Conservation (phyloP, 2,797 vertebrate species). For the Nannoperca obscura region DNA sequence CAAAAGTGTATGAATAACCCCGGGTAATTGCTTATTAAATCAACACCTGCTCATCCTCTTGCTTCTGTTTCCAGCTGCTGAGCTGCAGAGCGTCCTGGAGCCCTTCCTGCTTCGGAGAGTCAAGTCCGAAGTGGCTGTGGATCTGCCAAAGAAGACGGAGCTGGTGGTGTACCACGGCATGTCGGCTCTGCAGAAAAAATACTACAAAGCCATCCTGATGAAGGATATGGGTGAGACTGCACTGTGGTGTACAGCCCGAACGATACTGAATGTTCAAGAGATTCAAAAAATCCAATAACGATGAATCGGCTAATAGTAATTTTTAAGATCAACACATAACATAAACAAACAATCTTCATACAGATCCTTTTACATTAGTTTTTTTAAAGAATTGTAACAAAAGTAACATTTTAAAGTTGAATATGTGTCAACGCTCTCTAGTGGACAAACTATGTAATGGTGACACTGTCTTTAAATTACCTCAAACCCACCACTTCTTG, state of each 20-base stretch:
- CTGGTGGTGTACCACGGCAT: constrained; percentile 94
- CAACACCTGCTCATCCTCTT: not conserved
- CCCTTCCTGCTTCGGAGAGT: constrained; percentile 93
- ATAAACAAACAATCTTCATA: not conserved
- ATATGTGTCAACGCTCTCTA: not conserved
- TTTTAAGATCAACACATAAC: not conserved
- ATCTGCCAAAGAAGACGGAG: constrained; percentile 92
- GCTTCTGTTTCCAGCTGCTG: constrained; percentile 81
- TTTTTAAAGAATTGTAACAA: not conserved
- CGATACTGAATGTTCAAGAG: not conserved
- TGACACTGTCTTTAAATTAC: not conserved
- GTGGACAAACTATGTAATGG: not conserved
- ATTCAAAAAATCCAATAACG: not conserved
- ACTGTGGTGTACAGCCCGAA: not conserved
- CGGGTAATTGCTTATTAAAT: not conserved
- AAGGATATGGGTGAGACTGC: constrained; percentile 89
- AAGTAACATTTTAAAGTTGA: too few species aligned
- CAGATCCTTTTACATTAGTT: too few species aligned
- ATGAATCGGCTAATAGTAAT: not conserved
- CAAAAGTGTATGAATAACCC: too few species aligned
- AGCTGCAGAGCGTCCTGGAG: constrained; percentile 90
- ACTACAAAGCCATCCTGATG: constrained; percentile 92
- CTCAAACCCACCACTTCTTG: not conserved
- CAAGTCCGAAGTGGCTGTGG: constrained; percentile 90
- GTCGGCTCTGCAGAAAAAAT: constrained; percentile 92